Conservation (phyloP, 2,113 vertebrate species). For the Columbina picui region DNA sequence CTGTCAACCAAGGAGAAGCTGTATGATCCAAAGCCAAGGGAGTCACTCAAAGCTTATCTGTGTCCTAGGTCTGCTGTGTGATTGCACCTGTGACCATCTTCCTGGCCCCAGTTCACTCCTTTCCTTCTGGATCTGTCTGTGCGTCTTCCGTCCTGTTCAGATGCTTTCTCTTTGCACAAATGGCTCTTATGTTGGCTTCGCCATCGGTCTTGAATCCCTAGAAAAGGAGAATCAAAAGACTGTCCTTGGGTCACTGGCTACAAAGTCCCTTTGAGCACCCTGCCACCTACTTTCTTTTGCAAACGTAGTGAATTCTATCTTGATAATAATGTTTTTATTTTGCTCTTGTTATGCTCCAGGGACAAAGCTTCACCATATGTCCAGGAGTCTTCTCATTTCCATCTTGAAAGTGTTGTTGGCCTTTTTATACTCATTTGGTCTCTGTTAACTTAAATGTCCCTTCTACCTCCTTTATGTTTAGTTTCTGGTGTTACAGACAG, state of each 20-base stretch:
- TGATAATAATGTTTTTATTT: neutral
- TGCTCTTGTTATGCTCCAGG: neutral
- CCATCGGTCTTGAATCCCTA: neutral
- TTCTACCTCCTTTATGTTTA: neutral
- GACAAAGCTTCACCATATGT: neutral
- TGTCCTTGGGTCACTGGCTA: neutral
- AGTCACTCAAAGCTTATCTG: neutral
- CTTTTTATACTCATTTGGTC: neutral
- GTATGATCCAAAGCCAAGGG: neutral
- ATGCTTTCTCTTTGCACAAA: neutral
- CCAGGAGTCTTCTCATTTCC: neutral
- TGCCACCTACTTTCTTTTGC: neutral
- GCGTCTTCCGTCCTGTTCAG: neutral
- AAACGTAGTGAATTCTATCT: neutral
- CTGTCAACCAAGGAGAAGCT: neutral
- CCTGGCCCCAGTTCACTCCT: neutral
- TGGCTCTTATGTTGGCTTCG: rapidly evolving
- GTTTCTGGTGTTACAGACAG: neutral
- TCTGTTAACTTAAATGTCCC: neutral
- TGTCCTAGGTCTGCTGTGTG: neutral
- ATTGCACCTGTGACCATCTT: neutral
- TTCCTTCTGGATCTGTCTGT: neutral
- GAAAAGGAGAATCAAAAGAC: neutral
- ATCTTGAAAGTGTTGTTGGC: neutral
- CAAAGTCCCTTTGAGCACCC: neutral